Evolutionary conservation across 2,888 invertebrate genomes (phyloP).

Genomic region (Mesodorylaimus sp.): DNA sequence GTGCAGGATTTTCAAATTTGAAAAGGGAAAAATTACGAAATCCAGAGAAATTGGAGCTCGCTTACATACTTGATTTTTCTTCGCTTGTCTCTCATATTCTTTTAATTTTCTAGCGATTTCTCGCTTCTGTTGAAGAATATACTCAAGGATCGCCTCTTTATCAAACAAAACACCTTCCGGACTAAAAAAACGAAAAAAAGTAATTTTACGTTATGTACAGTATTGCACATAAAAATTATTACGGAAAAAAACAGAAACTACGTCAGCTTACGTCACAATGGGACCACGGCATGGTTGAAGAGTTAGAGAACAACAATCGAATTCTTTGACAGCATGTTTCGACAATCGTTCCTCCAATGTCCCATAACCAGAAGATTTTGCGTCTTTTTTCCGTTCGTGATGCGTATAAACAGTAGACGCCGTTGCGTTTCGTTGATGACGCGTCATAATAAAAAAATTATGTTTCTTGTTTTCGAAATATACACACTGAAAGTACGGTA

Average conservation of each 20-base stretch:
- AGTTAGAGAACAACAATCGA: conserved; percentile 90
- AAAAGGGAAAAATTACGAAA: conserved; percentile 12
- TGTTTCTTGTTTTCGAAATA: neutral
- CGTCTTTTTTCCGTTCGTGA: conserved; percentile 89
- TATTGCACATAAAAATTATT: too few relatives aligned
- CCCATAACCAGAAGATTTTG: conserved; percentile 61
- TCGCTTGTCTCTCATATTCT: conserved; percentile 49
- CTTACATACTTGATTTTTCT: neutral
- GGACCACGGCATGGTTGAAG: conserved; percentile 87
- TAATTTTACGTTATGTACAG: conserved; percentile 16
- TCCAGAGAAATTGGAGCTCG: conserved; percentile 6
- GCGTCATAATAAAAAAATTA: conserved; percentile 33
- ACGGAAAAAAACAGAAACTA: too few relatives aligned
- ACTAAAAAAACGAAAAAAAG: conserved; percentile 27
- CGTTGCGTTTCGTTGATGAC: conserved; percentile 93
- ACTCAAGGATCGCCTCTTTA: conserved; percentile 85
- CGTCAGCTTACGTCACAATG: conserved; percentile 47
- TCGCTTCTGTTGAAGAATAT: conserved; percentile 78
- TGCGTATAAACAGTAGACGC: conserved; percentile 96
- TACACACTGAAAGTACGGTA: too few relatives aligned
- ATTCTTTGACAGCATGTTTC: conserved; percentile 81
- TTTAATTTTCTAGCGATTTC: conserved; percentile 72
- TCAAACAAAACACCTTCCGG: conserved; percentile 84
- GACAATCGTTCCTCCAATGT: conserved; percentile 50
- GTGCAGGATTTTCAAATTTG: neutral